These are phyloP conservation scores for Apamea anceps DNA, from an alignment of 2,888 invertebrate species.

Conservation along the genomic window DNA sequence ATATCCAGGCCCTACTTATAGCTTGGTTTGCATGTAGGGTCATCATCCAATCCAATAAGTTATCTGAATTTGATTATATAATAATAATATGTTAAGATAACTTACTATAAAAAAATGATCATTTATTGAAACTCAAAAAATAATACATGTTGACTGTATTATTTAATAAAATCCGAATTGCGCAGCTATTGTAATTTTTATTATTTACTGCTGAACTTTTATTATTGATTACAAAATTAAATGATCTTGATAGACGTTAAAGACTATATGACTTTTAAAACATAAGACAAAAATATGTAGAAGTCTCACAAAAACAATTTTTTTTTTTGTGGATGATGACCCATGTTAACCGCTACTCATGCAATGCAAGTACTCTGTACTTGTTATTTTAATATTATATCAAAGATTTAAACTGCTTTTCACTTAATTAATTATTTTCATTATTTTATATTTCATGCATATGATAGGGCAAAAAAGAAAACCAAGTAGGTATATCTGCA, in stretches of 20 bases:
- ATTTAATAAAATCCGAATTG: background rate
- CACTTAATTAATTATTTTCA: slow-evolving; percentile 36
- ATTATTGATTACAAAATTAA: slow-evolving; percentile 13
- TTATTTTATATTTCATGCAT: slow-evolving; percentile 56
- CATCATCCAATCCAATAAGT: slow-evolving; percentile 15
- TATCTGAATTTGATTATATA: background rate
- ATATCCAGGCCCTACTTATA: background rate
- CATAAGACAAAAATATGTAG: background rate
- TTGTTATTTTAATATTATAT: slow-evolving; percentile 13
- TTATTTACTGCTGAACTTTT: background rate
- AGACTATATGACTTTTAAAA: no score
- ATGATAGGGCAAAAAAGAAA: slow-evolving; percentile 48
- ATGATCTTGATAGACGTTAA: background rate
- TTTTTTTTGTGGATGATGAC: slow-evolving; percentile 5
- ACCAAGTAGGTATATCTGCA: slow-evolving; percentile 44
- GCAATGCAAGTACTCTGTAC: slow-evolving; percentile 11
- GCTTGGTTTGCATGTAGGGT: slow-evolving; percentile 5
- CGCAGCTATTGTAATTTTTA: background rate
- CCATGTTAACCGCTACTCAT: slow-evolving; percentile 13
- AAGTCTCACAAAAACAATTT: background rate
- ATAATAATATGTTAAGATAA: background rate
- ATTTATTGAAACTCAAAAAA: background rate
- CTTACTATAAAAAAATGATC: background rate
- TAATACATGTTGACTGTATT: background rate
- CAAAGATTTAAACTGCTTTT: slow-evolving; percentile 23